Evolutionary conservation across 2,113 vertebrate genomes (phyloP).

Genomic region (Chloebia gouldiae): DNA sequence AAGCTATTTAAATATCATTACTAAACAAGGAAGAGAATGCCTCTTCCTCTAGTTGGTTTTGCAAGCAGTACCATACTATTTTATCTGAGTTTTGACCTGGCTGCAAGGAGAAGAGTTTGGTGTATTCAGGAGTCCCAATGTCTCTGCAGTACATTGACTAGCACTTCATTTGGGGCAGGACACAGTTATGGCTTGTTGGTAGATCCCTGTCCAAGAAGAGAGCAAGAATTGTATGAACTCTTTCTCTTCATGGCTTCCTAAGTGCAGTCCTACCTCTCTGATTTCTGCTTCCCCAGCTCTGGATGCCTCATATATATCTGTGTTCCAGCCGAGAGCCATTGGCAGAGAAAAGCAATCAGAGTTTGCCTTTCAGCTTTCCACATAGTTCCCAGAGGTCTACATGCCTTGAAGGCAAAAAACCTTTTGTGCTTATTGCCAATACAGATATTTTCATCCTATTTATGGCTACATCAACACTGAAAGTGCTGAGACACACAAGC

Average conservation of each 20-base stretch:
- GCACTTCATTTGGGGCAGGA: background rate
- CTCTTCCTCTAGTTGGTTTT: background rate
- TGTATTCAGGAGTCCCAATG: background rate
- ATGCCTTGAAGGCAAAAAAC: background rate
- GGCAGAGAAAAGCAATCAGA: conserved; percentile 12
- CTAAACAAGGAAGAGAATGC: background rate
- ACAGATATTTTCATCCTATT: background rate
- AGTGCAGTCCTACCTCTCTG: background rate
- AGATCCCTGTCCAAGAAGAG: background rate
- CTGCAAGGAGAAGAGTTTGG: background rate
- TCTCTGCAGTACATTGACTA: background rate
- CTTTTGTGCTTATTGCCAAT: background rate
- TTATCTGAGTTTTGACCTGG: background rate
- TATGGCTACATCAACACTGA: background rate
- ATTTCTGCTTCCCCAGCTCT: background rate
- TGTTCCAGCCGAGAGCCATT: background rate
- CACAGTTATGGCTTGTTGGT: background rate
- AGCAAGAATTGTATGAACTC: background rate
- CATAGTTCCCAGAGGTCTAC: background rate
- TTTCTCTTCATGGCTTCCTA: background rate
- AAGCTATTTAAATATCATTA: background rate
- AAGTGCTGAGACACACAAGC: background rate
- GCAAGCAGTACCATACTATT: background rate
- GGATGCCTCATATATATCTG: background rate
- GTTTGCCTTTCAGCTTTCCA: background rate